phyloP scores from a whole-genome alignment of 2,888 invertebrate species.

The Pyrocoelia pectoralis region DNA sequence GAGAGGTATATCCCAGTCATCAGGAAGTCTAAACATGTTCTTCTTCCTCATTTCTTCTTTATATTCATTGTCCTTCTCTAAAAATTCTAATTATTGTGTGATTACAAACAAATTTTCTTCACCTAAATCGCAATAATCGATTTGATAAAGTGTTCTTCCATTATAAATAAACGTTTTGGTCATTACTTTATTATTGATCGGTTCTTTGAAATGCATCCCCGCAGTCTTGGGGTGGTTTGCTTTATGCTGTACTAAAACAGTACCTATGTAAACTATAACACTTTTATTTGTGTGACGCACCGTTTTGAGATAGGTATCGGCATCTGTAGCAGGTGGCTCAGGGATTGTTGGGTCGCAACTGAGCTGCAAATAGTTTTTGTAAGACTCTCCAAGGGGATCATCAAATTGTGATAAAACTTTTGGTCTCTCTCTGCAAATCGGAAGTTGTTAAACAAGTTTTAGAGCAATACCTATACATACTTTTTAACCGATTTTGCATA shows the following conservation, averaged over 20 bases:
- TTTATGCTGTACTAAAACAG: slow-evolving; percentile 3
- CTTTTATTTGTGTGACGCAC: not conserved
- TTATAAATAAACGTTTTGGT: slow-evolving; percentile 28
- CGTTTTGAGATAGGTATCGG: slow-evolving; percentile 21
- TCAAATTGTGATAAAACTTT: slow-evolving; percentile 33
- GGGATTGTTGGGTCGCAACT: slow-evolving; percentile 12
- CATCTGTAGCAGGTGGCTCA: slow-evolving; percentile 27
- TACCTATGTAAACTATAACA: too few species aligned
- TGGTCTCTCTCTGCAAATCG: not conserved
- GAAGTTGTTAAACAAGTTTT: not conserved
- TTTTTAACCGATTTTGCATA: not conserved
- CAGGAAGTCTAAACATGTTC: slow-evolving; percentile 24
- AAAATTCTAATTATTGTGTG: not conserved
- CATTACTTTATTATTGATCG: slow-evolving; percentile 29
- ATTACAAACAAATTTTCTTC: too few species aligned
- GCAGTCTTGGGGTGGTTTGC: slow-evolving; percentile 12
- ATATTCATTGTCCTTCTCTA: slow-evolving; percentile 19
- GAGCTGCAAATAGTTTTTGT: slow-evolving; percentile 30
- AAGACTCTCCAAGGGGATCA: slow-evolving; percentile 32
- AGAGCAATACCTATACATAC: not conserved
- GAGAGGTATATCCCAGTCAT: slow-evolving; percentile 30
- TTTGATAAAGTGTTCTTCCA: slow-evolving; percentile 67
- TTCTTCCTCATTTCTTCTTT: slow-evolving; percentile 23
- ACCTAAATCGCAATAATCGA: slow-evolving; percentile 65
- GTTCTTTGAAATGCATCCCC: slow-evolving; percentile 19